phyloP scores from a whole-genome alignment of 2,113 vertebrate genomes.

The Sorex fumeus region DNA sequence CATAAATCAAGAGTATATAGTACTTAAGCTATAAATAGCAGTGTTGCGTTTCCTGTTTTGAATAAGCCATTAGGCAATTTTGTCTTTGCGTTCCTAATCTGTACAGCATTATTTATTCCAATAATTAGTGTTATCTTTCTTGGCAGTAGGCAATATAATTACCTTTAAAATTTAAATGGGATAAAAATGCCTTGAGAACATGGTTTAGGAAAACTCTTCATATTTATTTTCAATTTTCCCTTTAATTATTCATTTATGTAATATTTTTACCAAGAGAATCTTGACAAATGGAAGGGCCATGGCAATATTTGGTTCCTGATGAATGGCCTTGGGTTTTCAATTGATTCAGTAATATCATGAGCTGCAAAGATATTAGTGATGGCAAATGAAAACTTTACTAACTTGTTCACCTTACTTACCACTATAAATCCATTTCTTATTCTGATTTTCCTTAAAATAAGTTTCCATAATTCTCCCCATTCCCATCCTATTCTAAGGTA shows the following conservation, averaged over 20 bases:
- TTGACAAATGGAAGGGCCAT: conserved; percentile 26
- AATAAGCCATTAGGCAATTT: conserved; percentile 67
- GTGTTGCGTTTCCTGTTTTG: conserved; percentile 66
- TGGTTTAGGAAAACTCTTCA: conserved; percentile 63
- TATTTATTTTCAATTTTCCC: conserved; percentile 71
- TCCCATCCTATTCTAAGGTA: conserved; percentile 63
- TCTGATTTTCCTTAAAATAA: conserved; percentile 63
- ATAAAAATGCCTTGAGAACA: conserved; percentile 25
- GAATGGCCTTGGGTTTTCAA: conserved; percentile 16
- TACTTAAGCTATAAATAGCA: conserved; percentile 80
- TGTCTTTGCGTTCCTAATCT: conserved; percentile 78
- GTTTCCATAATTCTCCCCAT: conserved; percentile 70
- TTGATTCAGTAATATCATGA: conserved; percentile 58
- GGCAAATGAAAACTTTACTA: conserved; percentile 11
- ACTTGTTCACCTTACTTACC: conserved; percentile 60
- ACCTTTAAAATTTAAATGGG: conserved; percentile 80
- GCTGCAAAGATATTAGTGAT: conserved; percentile 18
- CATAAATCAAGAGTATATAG: conserved; percentile 77
- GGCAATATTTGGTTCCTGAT: conserved; percentile 51
- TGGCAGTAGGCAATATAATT: conserved; percentile 76
- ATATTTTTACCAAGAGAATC: conserved; percentile 59
- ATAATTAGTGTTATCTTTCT: conserved; percentile 78
- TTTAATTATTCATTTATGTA: conserved; percentile 72
- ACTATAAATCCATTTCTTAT: conserved; percentile 72
- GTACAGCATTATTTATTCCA: conserved; percentile 77